Evolutionary conservation across 92 coral and sea anemone genomes (phyloP), one percentile per base, ranked within the genome.

Genomic region (Epizoanthus illoricatus): DNA sequence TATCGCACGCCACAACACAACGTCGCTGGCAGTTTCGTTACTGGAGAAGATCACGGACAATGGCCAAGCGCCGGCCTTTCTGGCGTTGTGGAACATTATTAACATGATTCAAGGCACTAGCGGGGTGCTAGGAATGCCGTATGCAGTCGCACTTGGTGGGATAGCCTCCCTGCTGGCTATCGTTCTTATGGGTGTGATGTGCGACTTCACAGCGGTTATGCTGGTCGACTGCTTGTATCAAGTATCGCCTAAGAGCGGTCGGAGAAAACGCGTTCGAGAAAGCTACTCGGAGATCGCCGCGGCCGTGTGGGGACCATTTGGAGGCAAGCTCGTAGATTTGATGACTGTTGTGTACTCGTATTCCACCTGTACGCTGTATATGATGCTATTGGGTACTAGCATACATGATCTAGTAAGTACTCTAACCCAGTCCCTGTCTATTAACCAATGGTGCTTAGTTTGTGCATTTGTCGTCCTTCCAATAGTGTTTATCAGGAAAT

Each of bases 251-350:
- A 92, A 87, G 67, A 89, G 89, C 72, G 87, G 91, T 66, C 83
- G 87, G 54, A 92, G 93, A 57, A 92, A 90, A 75, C 93, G 93
- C 69, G 90, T 92, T 16, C 83, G 96, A 59, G 63, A 84, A 79
- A 92, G 91, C 70, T 92, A 87, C 83, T 92, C 96, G 39, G 93
- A 92, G 66, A 92, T 92, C 69, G 93, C 89, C 42, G 96, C 96
- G 42, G 87, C 85, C 47, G 91, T 73, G 52, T 92, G 93, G 93
- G 96, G 93, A n/a, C 96, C 96, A 64, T 41, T 59, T 28, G 96
- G 96, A 65, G 96, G 96, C 40, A 79, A 83, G 60, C 79, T 92
- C 24, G 90, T 92, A 11, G 93, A 92, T 78, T 75, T 87, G 36
- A 79, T 81, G 73, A 90, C 89, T 20, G 93, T 92, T 4, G 73